Conservation (phyloP, 2,113 vertebrate species). For the Glareola pratincola region DNA sequence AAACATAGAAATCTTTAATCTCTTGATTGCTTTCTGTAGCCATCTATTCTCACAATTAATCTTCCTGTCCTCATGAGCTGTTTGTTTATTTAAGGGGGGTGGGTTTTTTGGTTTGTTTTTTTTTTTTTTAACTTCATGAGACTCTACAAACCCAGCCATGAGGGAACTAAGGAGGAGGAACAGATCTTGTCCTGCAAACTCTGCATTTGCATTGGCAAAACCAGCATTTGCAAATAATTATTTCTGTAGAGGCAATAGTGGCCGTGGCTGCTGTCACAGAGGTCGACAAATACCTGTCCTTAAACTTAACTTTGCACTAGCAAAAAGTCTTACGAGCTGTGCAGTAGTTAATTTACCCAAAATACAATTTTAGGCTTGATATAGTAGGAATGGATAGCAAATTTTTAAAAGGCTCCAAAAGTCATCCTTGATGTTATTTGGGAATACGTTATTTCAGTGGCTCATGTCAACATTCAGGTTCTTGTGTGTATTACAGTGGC, state of each 20-base stretch:
- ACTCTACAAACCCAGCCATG: neutral
- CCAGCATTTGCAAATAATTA: neutral
- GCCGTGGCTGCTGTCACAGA: neutral
- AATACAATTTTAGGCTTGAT: neutral
- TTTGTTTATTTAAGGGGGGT: neutral
- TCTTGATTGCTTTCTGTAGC: neutral
- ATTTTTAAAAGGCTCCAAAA: neutral
- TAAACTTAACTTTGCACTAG: neutral
- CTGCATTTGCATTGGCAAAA: neutral
- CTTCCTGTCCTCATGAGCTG: neutral
- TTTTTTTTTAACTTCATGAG: neutral
- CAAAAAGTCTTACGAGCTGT: neutral
- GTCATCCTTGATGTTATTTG: neutral
- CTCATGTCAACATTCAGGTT: neutral
- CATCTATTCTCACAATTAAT: neutral
- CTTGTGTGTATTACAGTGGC: neutral
- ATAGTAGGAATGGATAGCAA: neutral
- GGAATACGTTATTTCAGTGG: neutral
- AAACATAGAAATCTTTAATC: neutral
- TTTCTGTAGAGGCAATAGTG: neutral
- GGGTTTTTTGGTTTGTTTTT: neutral
- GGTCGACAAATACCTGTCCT: neutral
- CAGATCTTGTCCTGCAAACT: neutral
- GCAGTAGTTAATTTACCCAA: neutral
- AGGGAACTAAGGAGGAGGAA: neutral